Percentiles rank a stretch among this genome's conserved stretches.
These are phyloP conservation scores for Trichogramma evanescens DNA, from an alignment of 2,888 invertebrate species.

Conservation along the genomic window DNA sequence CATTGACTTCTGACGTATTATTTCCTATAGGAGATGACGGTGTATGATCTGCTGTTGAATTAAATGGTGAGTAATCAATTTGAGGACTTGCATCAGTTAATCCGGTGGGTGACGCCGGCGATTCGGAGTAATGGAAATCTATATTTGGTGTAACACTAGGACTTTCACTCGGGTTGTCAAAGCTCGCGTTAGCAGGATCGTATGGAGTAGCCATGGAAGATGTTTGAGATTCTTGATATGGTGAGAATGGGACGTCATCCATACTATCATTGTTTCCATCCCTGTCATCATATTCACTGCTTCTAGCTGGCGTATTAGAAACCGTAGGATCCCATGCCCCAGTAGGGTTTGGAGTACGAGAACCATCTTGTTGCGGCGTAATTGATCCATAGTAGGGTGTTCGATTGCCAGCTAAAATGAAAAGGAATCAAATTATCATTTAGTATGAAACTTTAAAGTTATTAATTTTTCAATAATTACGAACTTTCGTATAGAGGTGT, in stretches of 20 bases:
- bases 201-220: constrained; percentile 69
- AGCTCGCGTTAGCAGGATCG: constrained; percentile 55
- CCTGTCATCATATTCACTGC: constrained; percentile 50
- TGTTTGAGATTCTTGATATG: constrained; percentile 61
- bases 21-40: constrained; percentile 14
- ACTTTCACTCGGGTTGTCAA: neutral
- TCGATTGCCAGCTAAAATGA: constrained; percentile 56
- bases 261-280: constrained; percentile 51
- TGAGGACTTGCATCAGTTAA: neutral
- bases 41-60: neutral
- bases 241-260: constrained; percentile 48
- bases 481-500: constrained; percentile 71
- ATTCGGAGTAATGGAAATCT: neutral
- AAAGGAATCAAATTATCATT: neutral
- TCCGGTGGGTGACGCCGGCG: constrained; percentile 1
- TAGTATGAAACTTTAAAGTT: neutral
- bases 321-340: constrained; percentile 52
- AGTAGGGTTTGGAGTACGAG: constrained; percentile 49
- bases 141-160: neutral
- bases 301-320: constrained; percentile 50
- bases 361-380: constrained; percentile 53
- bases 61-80: neutral
- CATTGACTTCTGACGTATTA: neutral
- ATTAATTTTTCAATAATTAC: constrained; percentile 8
- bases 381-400: constrained; percentile 59